Base-by-base conservation (phyloP, 2,113 vertebrate genomes). In the Accipiter virgatus region DNA sequence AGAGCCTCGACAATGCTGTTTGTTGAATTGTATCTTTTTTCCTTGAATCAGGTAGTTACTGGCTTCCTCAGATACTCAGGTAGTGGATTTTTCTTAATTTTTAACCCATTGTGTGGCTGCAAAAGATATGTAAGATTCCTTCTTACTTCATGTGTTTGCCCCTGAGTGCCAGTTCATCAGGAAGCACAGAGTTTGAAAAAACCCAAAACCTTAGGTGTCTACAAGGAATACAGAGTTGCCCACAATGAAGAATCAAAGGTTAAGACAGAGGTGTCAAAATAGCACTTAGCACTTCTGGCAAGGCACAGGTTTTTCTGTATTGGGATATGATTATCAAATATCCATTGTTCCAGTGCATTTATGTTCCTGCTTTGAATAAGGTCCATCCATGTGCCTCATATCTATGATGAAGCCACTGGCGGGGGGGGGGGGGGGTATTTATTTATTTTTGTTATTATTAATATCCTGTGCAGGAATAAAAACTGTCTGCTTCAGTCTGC, bases 371-470 rank as follows among this genome's bases (percentile, higher is more conserved):
- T 82, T 90, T 58, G 43, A 79, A 52, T 52, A 40, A 70, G 40
- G 10, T 81, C 21, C 8, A 56, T 23, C 27, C n/a, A 10, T 1
- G 6, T 58, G 34, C 42, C 50, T 88, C 55, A 25, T 13, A 16
- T n/a, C 29, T 71, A 11, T 73, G 36, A 13, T 38, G 20, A 77
- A 96, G 26, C 20, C 58, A 48, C 40, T 78, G n/a, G 16, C 0
- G 1, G 34, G 7, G 3, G 5, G 2, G 23, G 4, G 48, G 23
- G 4, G 2, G 38, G 38, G 1, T 62, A 6, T 45, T 88, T 77
- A 9, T 83, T 81, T 88, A 18, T 68, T 81, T 70, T 84, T 38
- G 25, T 78, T 73, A 34, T 56, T 79, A 84, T 48, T 68, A 23
- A 52, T 85, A 26, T 79, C 50, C 26, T 36, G 8, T 68, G 38